These are phyloP conservation scores for Itoplectis maculator DNA, from an alignment of 2,888 invertebrate species.

Conservation along the genomic window DNA sequence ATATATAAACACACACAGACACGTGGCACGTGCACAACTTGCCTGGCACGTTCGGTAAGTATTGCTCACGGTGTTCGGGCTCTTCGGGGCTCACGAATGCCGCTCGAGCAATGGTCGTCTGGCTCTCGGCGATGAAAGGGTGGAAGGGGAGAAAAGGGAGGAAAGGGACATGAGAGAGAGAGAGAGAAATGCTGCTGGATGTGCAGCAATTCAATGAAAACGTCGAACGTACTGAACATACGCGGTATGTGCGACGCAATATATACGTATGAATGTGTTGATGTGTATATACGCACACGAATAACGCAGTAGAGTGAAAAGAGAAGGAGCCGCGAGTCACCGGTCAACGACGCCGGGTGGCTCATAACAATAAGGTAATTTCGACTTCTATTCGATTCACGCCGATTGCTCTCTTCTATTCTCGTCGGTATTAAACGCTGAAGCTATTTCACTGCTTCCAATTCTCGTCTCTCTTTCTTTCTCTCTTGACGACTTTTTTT, in stretches of 20 bases:
- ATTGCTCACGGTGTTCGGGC: conserved; percentile 12
- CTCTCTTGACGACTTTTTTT: no score
- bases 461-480: neutral
- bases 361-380: conserved; percentile 79
- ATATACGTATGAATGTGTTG: no score
- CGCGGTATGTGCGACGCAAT: neutral
- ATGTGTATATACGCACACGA: no score
- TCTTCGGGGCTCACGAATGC: conserved; percentile 34
- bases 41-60: neutral
- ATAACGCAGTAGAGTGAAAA: neutral
- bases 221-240: neutral
- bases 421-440: conserved; percentile 77
- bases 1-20: no score
- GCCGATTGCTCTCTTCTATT: conserved; percentile 79
- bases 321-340: neutral
- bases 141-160: no score
- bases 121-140: neutral
- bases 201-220: conserved; percentile 26
- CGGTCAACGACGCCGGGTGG: conserved; percentile 37
- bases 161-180: neutral
- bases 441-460: conserved; percentile 75
- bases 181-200: neutral
- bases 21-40: neutral
- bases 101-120: conserved; percentile 45
- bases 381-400: conserved; percentile 80